Evolutionary conservation across 2,797 vertebrate genomes (phyloP).

Genomic region (Tamandua tetradactyla): DNA sequence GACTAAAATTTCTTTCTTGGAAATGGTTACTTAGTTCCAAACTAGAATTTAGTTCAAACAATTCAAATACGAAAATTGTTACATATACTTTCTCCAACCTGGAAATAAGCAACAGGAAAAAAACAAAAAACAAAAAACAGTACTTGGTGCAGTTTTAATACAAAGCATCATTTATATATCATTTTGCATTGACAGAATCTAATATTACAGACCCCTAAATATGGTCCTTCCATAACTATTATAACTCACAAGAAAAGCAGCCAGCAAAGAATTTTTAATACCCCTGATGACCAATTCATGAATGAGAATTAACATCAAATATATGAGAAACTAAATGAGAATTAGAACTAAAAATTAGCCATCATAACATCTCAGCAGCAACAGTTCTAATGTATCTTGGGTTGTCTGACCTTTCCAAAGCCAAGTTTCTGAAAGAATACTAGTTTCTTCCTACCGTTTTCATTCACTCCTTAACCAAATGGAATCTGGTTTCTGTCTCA

Average conservation of each 20-base stretch:
- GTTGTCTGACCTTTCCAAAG: constrained; percentile 10
- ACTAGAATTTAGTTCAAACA: constrained; percentile 23
- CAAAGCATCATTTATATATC: not conserved
- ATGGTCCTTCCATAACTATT: not conserved
- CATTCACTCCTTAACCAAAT: not conserved
- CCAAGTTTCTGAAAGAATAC: not conserved
- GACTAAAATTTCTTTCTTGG: not conserved
- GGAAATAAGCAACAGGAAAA: constrained; percentile 24
- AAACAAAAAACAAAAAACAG: constrained; percentile 26
- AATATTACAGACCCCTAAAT: not conserved
- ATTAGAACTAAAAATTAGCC: not conserved
- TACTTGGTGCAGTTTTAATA: constrained; percentile 3
- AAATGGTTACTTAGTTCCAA: constrained; percentile 46
- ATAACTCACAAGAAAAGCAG: not conserved
- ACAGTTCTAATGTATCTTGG: not conserved
- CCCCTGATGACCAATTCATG: constrained; percentile 10
- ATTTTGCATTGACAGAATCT: not conserved
- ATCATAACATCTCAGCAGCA: not conserved
- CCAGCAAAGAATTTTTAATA: constrained; percentile 11
- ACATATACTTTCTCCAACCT: constrained; percentile 22
- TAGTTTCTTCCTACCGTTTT: not conserved
- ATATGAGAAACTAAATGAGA: constrained; percentile 39
- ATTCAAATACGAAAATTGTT: constrained; percentile 26
- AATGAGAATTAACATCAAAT: constrained; percentile 1
- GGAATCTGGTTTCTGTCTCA: not conserved